phyloP scores from a whole-genome alignment of 2,113 vertebrate species.

The Eidolon helvum region DNA sequence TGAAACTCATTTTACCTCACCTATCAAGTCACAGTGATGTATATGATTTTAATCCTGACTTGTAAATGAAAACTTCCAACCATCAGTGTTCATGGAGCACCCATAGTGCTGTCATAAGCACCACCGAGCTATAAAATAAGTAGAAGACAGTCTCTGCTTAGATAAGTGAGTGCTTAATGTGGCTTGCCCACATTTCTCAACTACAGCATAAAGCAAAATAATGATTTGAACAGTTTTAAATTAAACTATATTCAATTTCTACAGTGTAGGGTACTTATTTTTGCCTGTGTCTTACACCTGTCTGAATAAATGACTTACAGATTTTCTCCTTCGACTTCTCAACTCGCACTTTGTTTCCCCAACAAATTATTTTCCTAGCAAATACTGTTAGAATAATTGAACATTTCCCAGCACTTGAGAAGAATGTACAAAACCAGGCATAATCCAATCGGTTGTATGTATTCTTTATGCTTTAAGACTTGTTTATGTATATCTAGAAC shows the following conservation, averaged over 20 bases:
- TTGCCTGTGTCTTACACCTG: background rate
- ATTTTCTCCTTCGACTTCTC: slow-evolving; percentile 10
- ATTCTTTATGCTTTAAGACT: slow-evolving; percentile 40
- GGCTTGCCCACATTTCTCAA: slow-evolving; percentile 8
- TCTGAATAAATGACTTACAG: slow-evolving; percentile 46
- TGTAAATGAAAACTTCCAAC: background rate
- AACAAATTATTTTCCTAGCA: slow-evolving; percentile 26
- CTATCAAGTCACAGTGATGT: background rate
- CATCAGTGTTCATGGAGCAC: background rate
- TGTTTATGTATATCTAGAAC: slow-evolving; percentile 28
- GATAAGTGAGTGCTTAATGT: slow-evolving; percentile 43
- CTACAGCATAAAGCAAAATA: background rate
- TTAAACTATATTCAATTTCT: slow-evolving; percentile 47
- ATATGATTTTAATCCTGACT: background rate
- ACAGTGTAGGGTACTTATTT: slow-evolving; percentile 13
- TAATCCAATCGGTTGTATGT: slow-evolving; percentile 3
- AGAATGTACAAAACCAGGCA: slow-evolving; percentile 17
- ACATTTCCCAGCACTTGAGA: slow-evolving; percentile 38
- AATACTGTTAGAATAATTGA: slow-evolving; percentile 31
- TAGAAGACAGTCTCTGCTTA: background rate
- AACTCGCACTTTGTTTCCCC: slow-evolving; percentile 42
- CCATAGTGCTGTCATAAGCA: background rate
- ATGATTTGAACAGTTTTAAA: slow-evolving; percentile 6
- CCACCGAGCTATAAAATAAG: slow-evolving; percentile 15
- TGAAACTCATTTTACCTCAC: background rate